Base-by-base conservation (phyloP, 2,888 invertebrate genomes). In the Synanthedon andrenaeformis region DNA sequence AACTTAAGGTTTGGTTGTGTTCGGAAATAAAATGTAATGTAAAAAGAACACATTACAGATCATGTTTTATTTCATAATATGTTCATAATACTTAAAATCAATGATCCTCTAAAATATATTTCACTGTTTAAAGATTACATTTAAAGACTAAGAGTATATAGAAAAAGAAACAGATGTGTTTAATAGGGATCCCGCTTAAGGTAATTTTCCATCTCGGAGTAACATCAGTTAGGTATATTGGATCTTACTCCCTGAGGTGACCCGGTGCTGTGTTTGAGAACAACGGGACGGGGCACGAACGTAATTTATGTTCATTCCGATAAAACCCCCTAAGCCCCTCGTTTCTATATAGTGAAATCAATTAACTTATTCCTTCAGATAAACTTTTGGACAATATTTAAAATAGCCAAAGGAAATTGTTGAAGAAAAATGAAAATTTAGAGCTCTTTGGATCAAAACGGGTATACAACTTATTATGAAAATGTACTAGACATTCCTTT, bases 371-470 rank as follows among this genome's bases (percentile, higher is more conserved):
- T 19, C 28, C n/a, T 45, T n/a, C 14, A 45, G 3, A 13, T 45
- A 13, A n/a, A 45, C 14, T 45, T 45, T 45, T 45, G 6, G 45
- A 45, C 6, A 35, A 45, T 13, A 45, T 45, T 45, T 13, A 45
- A 45, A 45, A 45, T 45, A 5, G 2, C 4, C 14, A 14, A 45
- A 12, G 1, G 14, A 12, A 45, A 45, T 13, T 45, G n/a, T 42
- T n/a, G 42, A 45, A 13, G 53, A 42, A 19, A 17, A 19, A 19
- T 49, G 17, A 49, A 17, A 49, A 49, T 17, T 49, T 53, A 58
- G 54, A 64, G 60, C 59, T 69, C 68, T 69, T 69, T 66, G 67
- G 67, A 64, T 62, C 56, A 57, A 59, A 53, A 56, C 59, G 61
- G 62, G 61, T 61, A 23, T 23, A 59, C 56, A 49, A 57, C 54